Percentiles rank a stretch among this genome's conserved stretches.
Evolutionary conservation across 2,797 vertebrate genomes (phyloP).

Genomic region (Halcyon leucocephala): DNA sequence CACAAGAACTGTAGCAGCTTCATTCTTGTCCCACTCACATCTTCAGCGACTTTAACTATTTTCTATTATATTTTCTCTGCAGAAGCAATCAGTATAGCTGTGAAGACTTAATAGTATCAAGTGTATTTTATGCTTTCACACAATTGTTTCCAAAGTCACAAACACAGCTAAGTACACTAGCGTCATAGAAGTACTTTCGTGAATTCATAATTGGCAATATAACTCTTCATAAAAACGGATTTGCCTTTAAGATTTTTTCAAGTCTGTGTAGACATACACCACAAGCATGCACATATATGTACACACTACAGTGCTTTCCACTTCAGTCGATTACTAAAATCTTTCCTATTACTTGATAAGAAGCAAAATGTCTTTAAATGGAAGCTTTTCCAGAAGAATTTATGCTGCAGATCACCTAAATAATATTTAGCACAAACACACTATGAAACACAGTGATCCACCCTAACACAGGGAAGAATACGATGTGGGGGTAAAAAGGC

Average conservation of each 20-base stretch:
- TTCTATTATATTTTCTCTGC: not conserved
- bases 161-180: not conserved
- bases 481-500: rapidly evolving
- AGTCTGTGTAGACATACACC: not conserved
- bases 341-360: not conserved
- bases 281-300: not conserved
- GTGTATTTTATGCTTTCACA: not conserved
- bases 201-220: not conserved
- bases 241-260: not conserved
- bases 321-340: not conserved
- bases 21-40: not conserved
- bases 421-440: not conserved
- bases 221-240: not conserved
- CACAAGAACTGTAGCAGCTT: not conserved
- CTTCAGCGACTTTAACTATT: not conserved
- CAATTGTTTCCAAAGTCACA: not conserved
- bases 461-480: not conserved
- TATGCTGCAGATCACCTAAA: not conserved
- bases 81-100: not conserved
- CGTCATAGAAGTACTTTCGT: not conserved
- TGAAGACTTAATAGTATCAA: not conserved
- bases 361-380: not conserved
- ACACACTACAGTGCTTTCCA: not conserved
- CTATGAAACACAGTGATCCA: not conserved
- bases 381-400: not conserved